Evolutionary conservation across 2,797 vertebrate species (phyloP), one percentile per base, ranked within the genome.

Genomic region (Halcyon badia): DNA sequence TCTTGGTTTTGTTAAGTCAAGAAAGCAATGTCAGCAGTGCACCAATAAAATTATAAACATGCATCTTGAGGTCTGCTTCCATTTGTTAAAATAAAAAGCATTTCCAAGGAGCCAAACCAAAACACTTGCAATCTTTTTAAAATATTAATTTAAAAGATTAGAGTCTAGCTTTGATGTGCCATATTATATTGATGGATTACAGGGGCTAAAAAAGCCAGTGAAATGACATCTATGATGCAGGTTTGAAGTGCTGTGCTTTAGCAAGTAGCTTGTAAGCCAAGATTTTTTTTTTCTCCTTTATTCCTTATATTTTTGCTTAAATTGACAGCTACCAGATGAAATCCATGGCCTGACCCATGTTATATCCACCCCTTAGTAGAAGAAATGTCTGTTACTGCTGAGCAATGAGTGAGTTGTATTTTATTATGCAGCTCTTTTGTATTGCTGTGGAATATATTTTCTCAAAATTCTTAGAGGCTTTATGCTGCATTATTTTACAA

Each of bases 91-190:
- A 79, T 66, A 79, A 76, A 94, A 91, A 88, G 11, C 66, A 56
- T 84, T 95, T 92, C 35, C 25, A 73, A 76, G n/a, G 39, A 95
- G 39, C 60, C 54, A 66, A 96, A 91, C 24, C 35, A 87, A 88
- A 91, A 39, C 54, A 64, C 62, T 93, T 84, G 22, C 54, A 79
- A 79, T 94, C 39, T 86, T 94, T 97, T 90, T 42, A 46, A 86
- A 91, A 93, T 84, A 92, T 44, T 94, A 79, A 95, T 95, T 95
- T 95, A 35, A 84, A 88, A 95, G 39, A 83, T 92, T 93, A 76
- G 62, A 90, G 17, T 84, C 77, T 46, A 66, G n/a, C 76, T 95
- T 93, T 91, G 62, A 94, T 88, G 39, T 95, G 58, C 65, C 58
- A 35, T 93, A 48, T 71, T 89, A 66, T 78, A 44, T 58, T 91